These are phyloP conservation scores for Nothobranchius furzeri DNA, from an alignment of 2,113 vertebrate species.

Conservation along the genomic window DNA sequence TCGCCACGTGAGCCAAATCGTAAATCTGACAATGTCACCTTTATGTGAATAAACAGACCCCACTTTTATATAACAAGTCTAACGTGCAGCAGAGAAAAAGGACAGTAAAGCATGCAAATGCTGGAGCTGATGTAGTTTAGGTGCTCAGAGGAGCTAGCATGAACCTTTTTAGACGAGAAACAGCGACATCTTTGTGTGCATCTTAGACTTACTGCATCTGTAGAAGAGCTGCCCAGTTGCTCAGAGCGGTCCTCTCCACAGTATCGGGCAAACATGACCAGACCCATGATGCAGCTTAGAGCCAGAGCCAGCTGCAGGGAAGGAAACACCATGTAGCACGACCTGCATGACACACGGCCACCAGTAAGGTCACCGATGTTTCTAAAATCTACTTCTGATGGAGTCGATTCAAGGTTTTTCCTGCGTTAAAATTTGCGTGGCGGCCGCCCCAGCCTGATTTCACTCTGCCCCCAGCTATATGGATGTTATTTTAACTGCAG, in stretches of 20 bases:
- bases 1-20: background rate
- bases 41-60: background rate
- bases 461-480: too few species aligned
- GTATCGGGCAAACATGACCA: slow-evolving; percentile 91
- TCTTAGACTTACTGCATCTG: slow-evolving; percentile 78
- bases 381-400: too few species aligned
- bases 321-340: slow-evolving; percentile 93
- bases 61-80: background rate
- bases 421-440: too few species aligned
- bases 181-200: background rate
- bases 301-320: slow-evolving; percentile 88
- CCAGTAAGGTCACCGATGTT: too few species aligned
- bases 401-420: too few species aligned
- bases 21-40: background rate
- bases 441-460: too few species aligned
- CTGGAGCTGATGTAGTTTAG: background rate
- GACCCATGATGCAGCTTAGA: slow-evolving; percentile 88
- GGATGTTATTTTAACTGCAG: too few species aligned
- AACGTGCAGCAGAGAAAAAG: background rate
- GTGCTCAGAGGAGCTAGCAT: background rate
- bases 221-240: slow-evolving; percentile 59
- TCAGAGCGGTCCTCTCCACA: slow-evolving; percentile 69
- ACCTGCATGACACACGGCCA: slow-evolving; percentile 72
- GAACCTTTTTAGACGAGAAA: background rate
- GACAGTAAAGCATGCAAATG: slow-evolving; percentile 7